Evolutionary conservation across 2,797 vertebrate genomes (phyloP), one percentile per base, ranked within the genome.

Genomic region (Serranus cabrilla): DNA sequence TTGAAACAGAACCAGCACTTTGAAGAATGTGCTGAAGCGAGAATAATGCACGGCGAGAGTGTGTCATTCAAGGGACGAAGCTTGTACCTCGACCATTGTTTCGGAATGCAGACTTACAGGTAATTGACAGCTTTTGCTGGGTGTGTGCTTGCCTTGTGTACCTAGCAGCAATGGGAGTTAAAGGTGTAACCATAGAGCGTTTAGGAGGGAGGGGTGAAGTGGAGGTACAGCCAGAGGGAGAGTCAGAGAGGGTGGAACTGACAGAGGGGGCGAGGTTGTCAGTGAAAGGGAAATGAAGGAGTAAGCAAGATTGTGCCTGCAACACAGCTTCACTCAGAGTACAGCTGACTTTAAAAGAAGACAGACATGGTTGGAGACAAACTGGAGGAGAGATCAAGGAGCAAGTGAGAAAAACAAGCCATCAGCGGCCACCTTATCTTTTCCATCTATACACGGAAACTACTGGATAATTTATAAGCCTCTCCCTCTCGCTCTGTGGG

Each of bases 31-130:
- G 14, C 40, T 47, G 64, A 18, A 45, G 55, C 7, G 18, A 62
- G 14, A 81, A 67, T 42, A 72, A 61, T 63, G 7, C 9, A 18
- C 27, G 42, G 63, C 25, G 31, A 21, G 10, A 56, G 51, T 68
- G 59, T 80, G 74, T 76, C 66, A 84, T 52, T 87, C 60, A 58
- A 57, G 51, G 20, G 56, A 45, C 57, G 45, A 50, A 67, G 21
- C n/a, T 45, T 45, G 13, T 18, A 52, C n/a, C 61, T 14, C 16
- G 18, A 68, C 64, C 20, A 75, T 84, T 88, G 61, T 76, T 76
- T 63, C 46, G 90, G 95, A 95, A 96, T 96, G 94, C 78, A 88
- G 94, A 89, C 74, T 73, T 93, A 76, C 95, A 83, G 90, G 95
- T 94, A 90, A 80, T 69, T 63, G 71, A 52, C 63, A 79, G 79